phyloP scores from a whole-genome alignment of 2,888 invertebrate genomes.

The Sminthurinus aureus region DNA sequence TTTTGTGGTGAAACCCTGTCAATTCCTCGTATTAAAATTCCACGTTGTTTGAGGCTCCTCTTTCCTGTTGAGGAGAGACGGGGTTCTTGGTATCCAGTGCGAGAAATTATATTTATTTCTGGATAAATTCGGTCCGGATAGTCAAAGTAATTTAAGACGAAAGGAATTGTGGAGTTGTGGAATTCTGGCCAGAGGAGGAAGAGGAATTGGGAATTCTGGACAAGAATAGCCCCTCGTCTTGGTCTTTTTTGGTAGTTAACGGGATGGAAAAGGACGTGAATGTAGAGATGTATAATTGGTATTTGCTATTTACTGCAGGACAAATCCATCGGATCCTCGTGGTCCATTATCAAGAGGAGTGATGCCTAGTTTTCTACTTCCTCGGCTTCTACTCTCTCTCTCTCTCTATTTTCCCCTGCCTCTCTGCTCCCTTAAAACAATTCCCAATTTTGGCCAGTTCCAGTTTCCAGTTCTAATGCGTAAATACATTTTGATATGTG shows the following conservation, averaged over 20 bases:
- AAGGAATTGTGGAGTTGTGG: neutral
- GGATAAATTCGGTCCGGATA: neutral
- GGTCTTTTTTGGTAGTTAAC: neutral
- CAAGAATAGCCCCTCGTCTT: neutral
- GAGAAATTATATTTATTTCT: neutral
- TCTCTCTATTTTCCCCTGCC: neutral
- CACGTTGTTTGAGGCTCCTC: neutral
- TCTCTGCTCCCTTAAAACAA: too few species aligned
- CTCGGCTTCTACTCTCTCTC: neutral
- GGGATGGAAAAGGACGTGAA: too few species aligned
- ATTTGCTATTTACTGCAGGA: conserved; percentile 18
- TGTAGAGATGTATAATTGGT: neutral
- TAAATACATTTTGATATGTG: neutral
- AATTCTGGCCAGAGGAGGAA: neutral
- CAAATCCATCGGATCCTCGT: neutral
- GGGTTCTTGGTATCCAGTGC: too few species aligned
- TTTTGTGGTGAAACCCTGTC: too few species aligned
- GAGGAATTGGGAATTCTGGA: conserved; percentile 16
- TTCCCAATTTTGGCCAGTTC: too few species aligned
- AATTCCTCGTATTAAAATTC: too few species aligned
- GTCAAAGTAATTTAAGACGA: neutral
- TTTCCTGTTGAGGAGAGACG: neutral
- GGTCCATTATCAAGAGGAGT: neutral
- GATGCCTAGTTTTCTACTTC: neutral
- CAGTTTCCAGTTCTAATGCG: too few species aligned